These are phyloP conservation scores for Agelastica alni DNA, from an alignment of 2,888 invertebrate species.

Conservation along the genomic window DNA sequence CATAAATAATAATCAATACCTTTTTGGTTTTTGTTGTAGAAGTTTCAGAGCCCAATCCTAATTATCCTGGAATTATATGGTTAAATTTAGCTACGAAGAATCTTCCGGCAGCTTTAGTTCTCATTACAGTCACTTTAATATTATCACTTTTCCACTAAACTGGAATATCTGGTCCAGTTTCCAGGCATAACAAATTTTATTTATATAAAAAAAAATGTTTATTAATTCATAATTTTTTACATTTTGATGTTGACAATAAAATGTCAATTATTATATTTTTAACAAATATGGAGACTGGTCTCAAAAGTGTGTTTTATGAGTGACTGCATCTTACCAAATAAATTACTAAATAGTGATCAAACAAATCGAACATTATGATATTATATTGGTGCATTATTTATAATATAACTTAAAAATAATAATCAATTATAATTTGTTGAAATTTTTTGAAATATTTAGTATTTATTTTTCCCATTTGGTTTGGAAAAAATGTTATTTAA, in stretches of 20 bases:
- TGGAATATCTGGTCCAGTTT: neutral
- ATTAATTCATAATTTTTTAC: neutral
- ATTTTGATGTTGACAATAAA: too few species aligned
- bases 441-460: too few species aligned
- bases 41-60: slow-evolving; percentile 73
- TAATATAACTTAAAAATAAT: neutral
- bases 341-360: slow-evolving; percentile 11
- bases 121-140: slow-evolving; percentile 5
- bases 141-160: slow-evolving; percentile 2
- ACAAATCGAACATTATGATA: slow-evolving; percentile 13
- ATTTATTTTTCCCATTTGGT: too few species aligned
- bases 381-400: slow-evolving; percentile 4
- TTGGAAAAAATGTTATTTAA: too few species aligned
- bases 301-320: slow-evolving; percentile 1
- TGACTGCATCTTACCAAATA: slow-evolving; percentile 16
- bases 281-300: slow-evolving; percentile 6
- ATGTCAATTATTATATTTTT: too few species aligned
- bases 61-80: slow-evolving; percentile 66
- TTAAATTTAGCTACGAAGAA: slow-evolving; percentile 50
- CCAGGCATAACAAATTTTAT: neutral
- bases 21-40: slow-evolving; percentile 60
- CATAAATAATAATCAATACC: too few species aligned
- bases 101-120: slow-evolving; percentile 19
- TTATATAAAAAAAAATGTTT: neutral
- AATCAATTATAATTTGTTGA: slow-evolving; percentile 11